Base-by-base conservation (phyloP, 2,797 vertebrate genomes). In the Amblyopsis hoosieri region DNA sequence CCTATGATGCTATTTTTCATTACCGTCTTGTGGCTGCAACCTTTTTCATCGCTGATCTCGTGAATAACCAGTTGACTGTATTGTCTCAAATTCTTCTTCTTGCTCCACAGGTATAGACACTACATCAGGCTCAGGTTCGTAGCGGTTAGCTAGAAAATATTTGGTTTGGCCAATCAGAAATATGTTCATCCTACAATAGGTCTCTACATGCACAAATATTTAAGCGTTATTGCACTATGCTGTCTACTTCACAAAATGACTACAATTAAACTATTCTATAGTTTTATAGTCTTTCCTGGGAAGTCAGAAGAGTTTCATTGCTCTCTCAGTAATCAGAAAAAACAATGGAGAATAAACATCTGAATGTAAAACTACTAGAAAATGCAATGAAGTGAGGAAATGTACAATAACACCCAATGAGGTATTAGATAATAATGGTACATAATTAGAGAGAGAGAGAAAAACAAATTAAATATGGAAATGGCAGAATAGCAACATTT, bases 61-160 rank as follows among this genome's bases (percentile, higher is more conserved):
- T 84, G 91, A 81, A 63, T 75, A 91, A 91, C 85, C 87, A 0
- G 90, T 78, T 42, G 91, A 91, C 50, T 88, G 87, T 85, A 95
- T 90, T 82, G 94, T 91, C 81, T 95, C 95, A 94, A 94, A 96
- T 85, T 96, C 96, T 93, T 92, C 97, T 49, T 86, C 80, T 70
- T 87, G 87, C 90, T 95, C 94, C 92, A 92, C 95, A 13, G 95
- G 94, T 92, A 97, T 92, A 76, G 95, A 92, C 80, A 93, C 94
- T 93, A 98, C 90, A 82, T 95, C 96, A 74, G 94, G 94, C 86
- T 94, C 95, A 70, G 96, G 95, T 72, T 91, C 94, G 94, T 93
- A 96, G 83, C 87, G 93, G 93, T 91, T 93, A 93, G 94, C 94
- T 97, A 95, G 94, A 95, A 96, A 94, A 82, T 85, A 88, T 88